Evolutionary conservation across 2,888 invertebrate genomes (phyloP), one percentile per base, ranked within the genome.

Genomic region (Ptychoptera albimana): DNA sequence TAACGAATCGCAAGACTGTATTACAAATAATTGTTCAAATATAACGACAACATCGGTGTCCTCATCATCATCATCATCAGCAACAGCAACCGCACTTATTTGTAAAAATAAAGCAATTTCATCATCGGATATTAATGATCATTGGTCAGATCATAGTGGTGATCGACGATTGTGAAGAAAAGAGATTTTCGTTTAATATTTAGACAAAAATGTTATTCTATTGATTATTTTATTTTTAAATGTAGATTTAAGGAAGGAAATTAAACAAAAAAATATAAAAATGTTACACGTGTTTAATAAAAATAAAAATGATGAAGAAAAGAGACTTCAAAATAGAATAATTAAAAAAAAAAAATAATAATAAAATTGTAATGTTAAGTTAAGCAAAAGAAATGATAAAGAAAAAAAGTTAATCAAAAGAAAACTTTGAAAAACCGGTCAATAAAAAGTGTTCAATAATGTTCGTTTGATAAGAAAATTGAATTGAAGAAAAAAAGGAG

Each of bases 91-190:
- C 53, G 50, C 38, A 44, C 11, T 23, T 42, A 13, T 36, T 41
- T 35, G 40, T 40, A 37, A 39, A 11, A 45, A 30, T 16, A 34
- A 44, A 8, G 32, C 45, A 34, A 36, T 49, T 2, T 42, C 43
- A n/a, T 50, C 23, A 23, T 23, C 23, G 23, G 23, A 23, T 23
- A 23, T 54, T 34, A 59, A 59, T n/a, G 54, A 55, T 31, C 64
- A 63, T 39, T 63, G 63, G 54, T 57, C 62, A 5, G 62, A 63
- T 46, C 56, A 54, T 36, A 57, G 55, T 42, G 7, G 23, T 23
- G 55, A 57, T 41, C 47, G 53, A 47, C 57, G 59, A 37, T 62
- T 65, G 64, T 65, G 64, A 65, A 59, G 64, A 65, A 58, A 61
- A 51, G 61, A 63, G 56, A 57, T 64, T 40, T 64, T 64, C 49